Conservation (phyloP, 2,113 vertebrate species). For the Azemiops feae region DNA sequence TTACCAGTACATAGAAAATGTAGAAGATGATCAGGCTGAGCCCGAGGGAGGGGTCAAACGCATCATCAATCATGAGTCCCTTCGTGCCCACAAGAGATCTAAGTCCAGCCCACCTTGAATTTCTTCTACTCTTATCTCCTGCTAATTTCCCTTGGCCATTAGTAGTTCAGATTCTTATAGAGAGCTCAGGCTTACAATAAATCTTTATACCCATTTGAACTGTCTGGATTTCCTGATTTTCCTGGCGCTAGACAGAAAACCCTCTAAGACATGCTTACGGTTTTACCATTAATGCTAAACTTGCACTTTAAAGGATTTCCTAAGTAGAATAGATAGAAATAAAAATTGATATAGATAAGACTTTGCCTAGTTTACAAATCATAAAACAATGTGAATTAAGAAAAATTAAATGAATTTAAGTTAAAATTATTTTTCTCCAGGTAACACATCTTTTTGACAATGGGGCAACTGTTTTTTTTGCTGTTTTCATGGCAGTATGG, state of each 20-base stretch:
- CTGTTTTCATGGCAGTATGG: constrained; percentile 99
- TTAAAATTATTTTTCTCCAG: constrained; percentile 65
- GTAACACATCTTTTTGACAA: constrained; percentile 97
- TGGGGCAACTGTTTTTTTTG: constrained; percentile 95
- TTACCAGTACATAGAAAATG: background rate
- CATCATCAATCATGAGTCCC: no score
- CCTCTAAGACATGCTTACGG: no score
- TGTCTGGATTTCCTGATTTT: no score
- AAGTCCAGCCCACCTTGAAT: no score
- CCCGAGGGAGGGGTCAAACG: background rate
- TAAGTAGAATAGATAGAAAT: background rate
- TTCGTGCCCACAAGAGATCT: no score
- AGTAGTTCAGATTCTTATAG: no score
- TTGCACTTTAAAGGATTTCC: background rate
- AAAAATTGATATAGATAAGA: background rate
- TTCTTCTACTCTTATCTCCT: no score
- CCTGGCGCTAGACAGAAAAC: background rate
- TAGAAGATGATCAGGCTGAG: background rate
- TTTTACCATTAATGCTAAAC: background rate
- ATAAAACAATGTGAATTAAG: background rate
- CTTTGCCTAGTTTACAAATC: background rate
- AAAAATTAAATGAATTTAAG: constrained; percentile 8
- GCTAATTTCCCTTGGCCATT: no score
- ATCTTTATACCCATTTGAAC: no score
- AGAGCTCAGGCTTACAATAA: no score